Evolutionary conservation across 2,113 vertebrate species (phyloP), one percentile per base, ranked within the genome.

Genomic region (Hydrolagus affinis): DNA sequence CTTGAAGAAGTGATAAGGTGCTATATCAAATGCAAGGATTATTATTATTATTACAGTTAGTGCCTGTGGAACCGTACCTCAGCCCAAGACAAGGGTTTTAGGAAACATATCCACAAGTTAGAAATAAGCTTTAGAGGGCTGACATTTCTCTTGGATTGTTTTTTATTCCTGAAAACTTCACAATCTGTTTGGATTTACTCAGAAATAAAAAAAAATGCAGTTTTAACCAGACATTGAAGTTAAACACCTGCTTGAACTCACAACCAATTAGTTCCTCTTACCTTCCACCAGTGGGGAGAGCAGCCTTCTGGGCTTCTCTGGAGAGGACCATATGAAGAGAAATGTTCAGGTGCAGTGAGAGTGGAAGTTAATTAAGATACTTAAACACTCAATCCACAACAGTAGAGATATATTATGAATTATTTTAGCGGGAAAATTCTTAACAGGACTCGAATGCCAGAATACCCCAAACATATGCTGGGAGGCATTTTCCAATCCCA

Each of bases 211-310:
- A 44, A 44, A 44, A n/a, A 25, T 15, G 11, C 69, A 59, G 70
- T 74, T 86, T 85, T 86, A 87, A 85, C 85, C 68, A 88, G 87
- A 85, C 9, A 86, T 77, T 86, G 86, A 28, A 72, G 57, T 23
- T 73, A 87, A 76, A 86, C 68, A 28, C 30, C 85, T 85, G 86
- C 86, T 89, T 90, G 88, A 89, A 90, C 88, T 86, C 88, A 91
- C 89, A 89, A 88, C 89, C 91, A 89, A 92, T 94, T 93, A 93
- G 92, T 92, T 90, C 91, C 93, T 89, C 88, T 89, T 86, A 88
- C 86, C 89, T 89, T 87, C 73, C 86, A 70, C 86, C 85, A 75
- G 85, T 88, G 89, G 85, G 88, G 91, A 93, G 94, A 95, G 94
- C 91, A 95, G 93, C 92, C 92, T 93, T 91, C 74, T 89, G 89